phyloP scores from a whole-genome alignment of 2,797 vertebrate species.

The Leptodactylus fallax region DNA sequence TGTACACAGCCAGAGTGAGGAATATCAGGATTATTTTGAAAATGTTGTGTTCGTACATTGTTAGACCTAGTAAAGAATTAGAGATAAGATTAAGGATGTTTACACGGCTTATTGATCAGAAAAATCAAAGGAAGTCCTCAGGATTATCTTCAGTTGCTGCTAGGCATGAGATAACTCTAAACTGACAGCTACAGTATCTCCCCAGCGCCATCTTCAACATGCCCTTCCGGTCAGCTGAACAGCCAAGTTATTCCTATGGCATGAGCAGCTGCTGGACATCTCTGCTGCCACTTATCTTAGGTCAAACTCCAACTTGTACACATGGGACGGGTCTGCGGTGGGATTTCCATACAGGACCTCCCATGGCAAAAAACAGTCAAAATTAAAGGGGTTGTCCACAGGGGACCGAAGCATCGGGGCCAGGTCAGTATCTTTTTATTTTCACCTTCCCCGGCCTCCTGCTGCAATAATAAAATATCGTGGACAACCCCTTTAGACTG shows the following conservation, averaged over 20 bases:
- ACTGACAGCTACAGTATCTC: no score
- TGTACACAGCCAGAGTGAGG: constrained; percentile 62
- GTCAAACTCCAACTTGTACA: no score
- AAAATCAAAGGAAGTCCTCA: neutral
- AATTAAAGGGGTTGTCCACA: no score
- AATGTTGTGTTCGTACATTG: constrained; percentile 60
- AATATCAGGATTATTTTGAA: constrained; percentile 66
- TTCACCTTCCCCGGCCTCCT: no score
- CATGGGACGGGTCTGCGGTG: no score
- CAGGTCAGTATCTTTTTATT: no score
- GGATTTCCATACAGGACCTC: no score
- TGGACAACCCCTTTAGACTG: no score
- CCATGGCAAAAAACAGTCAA: no score
- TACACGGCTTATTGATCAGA: neutral
- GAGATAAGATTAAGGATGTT: constrained; percentile 37
- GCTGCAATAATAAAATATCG: no score
- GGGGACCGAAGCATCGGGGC: no score
- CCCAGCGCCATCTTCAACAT: no score
- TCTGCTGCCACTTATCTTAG: neutral
- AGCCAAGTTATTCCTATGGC: neutral
- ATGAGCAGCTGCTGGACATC: neutral
- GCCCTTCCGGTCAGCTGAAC: neutral
- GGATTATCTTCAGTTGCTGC: neutral
- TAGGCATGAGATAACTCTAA: neutral
- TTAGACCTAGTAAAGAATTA: constrained; percentile 42